Evolutionary conservation across 2,888 invertebrate genomes (phyloP).

Genomic region (Oligia latruncula): DNA sequence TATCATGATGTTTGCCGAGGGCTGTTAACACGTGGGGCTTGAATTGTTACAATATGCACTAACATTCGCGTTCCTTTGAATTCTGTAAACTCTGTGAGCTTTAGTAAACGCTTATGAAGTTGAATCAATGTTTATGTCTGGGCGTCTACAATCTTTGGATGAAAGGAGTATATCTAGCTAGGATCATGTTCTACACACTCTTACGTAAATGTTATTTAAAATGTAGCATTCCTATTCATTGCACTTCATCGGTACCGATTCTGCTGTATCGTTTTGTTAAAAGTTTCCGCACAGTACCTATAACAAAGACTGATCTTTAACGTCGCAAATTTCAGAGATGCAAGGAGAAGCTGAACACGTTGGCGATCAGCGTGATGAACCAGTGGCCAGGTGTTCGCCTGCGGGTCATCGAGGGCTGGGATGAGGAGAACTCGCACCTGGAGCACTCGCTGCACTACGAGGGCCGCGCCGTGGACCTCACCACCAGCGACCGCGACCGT

Average conservation of each 20-base stretch:
- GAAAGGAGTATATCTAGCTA: slow-evolving; percentile 38
- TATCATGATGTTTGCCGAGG: slow-evolving; percentile 64
- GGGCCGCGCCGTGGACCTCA: slow-evolving; percentile 98
- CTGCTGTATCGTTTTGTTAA: slow-evolving; percentile 5
- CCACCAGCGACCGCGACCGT: slow-evolving; percentile 97
- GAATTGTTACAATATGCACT: slow-evolving; percentile 58
- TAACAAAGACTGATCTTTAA: slow-evolving; percentile 21
- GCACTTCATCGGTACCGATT: background rate
- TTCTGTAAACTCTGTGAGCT: slow-evolving; percentile 50
- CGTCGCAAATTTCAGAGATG: slow-evolving; percentile 94
- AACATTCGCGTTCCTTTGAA: slow-evolving; percentile 49
- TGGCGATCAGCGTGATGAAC: slow-evolving; percentile 99
- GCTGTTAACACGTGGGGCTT: slow-evolving; percentile 53
- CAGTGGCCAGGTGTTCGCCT: slow-evolving; percentile 99
- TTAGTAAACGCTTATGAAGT: slow-evolving; percentile 55
- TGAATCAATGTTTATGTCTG: slow-evolving; percentile 68
- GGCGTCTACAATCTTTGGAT: slow-evolving; percentile 54
- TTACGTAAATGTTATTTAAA: slow-evolving; percentile 40
- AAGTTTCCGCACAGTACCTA: background rate
- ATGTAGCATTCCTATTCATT: slow-evolving; percentile 12
- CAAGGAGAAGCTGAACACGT: slow-evolving; percentile 97
- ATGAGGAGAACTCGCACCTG: slow-evolving; percentile 95
- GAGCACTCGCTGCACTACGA: slow-evolving; percentile 98
- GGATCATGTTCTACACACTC: slow-evolving; percentile 8
- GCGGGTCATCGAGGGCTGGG: slow-evolving; percentile 98